These are phyloP conservation scores for Adoxophyes honmai DNA, from an alignment of 1,140 invertebrate species.

Conservation along the genomic window DNA sequence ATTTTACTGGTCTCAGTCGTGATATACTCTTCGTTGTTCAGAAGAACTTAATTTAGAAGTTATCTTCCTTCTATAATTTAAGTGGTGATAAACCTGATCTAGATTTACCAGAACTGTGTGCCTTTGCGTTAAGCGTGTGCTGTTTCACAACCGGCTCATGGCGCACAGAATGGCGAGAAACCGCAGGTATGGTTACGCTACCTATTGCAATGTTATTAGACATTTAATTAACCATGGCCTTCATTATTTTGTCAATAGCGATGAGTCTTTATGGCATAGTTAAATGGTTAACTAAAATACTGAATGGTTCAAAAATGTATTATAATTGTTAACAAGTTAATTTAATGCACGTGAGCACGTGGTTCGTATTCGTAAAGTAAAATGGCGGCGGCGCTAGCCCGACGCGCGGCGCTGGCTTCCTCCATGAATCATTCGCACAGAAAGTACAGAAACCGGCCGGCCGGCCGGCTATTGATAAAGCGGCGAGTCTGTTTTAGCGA, in stretches of 20 bases:
- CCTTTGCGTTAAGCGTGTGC: conserved; percentile 23
- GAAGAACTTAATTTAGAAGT: background rate
- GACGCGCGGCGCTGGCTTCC: conserved; percentile 24
- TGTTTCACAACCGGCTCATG: conserved; percentile 39
- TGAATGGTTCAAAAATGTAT: background rate
- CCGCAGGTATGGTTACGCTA: conserved; percentile 50
- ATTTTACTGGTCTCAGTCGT: background rate
- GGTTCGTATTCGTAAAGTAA: conserved; percentile 62
- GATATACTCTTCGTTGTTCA: background rate
- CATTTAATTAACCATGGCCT: too few species aligned
- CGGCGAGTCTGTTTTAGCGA: conserved; percentile 2
- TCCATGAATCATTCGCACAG: conserved; percentile 32
- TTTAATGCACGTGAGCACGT: conserved; percentile 59
- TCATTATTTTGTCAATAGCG: too few species aligned
- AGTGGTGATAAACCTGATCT: conserved; percentile 24
- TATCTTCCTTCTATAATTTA: background rate
- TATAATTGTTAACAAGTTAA: conserved; percentile 22
- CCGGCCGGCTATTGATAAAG: conserved; percentile 20
- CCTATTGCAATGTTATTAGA: conserved; percentile 15
- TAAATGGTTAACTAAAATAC: too few species aligned
- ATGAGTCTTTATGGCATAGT: too few species aligned
- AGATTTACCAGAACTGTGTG: conserved; percentile 19
- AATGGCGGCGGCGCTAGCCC: conserved; percentile 58
- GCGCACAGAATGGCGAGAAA: conserved; percentile 54
- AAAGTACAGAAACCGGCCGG: too few species aligned